phyloP scores from a whole-genome alignment of 1,140 invertebrate species.

The Watersipora subatra region DNA sequence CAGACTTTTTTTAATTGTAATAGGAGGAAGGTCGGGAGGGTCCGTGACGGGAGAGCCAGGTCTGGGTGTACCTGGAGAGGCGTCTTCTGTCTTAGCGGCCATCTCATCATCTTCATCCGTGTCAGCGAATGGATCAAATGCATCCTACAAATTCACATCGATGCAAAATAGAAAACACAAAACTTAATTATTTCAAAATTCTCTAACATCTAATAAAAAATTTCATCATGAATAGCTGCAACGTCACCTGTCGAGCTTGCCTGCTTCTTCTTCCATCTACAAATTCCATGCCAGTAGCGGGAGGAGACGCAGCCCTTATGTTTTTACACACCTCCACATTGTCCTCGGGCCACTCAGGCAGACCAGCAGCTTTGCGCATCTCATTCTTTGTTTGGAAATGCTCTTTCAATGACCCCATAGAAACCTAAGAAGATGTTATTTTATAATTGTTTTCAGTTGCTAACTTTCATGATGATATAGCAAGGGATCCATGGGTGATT shows the following conservation, averaged over 20 bases:
- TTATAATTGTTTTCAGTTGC: no score
- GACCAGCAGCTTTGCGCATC: slow-evolving; percentile 55
- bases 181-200: no score
- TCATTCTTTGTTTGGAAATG: slow-evolving; percentile 60
- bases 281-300: slow-evolving; percentile 32
- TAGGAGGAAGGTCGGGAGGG: slow-evolving; percentile 1
- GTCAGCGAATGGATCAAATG: slow-evolving; percentile 49
- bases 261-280: slow-evolving; percentile 15
- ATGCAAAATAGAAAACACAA: no score
- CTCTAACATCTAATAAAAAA: no score
- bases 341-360: slow-evolving; percentile 70
- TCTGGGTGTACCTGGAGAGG: slow-evolving; percentile 8
- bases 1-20: slow-evolving; percentile 45
- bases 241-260: neutral
- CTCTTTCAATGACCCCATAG: slow-evolving; percentile 72
- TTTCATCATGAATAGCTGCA: no score
- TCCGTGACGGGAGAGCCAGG: slow-evolving; percentile 17
- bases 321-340: slow-evolving; percentile 78
- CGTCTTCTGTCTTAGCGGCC: slow-evolving; percentile 14
- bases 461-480: no score
- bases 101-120: slow-evolving; percentile 14
- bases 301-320: slow-evolving; percentile 88
- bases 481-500: no score
- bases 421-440: slow-evolving; percentile 46
- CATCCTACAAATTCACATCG: neutral